These are phyloP conservation scores for Agrypnia vestita DNA, from an alignment of 1,140 invertebrate species.

Conservation along the genomic window DNA sequence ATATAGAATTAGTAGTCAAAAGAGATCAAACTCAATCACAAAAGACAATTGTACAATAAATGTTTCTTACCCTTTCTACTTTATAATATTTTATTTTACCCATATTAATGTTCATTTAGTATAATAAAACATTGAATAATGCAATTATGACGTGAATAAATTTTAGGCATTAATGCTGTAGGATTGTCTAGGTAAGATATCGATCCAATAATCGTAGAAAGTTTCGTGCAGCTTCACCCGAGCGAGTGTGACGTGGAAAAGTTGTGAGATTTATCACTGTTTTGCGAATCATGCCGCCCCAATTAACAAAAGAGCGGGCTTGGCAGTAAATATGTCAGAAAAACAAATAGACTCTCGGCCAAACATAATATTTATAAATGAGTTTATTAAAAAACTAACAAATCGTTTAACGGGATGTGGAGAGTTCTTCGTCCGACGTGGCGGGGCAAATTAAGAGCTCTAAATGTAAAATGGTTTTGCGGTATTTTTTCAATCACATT, in stretches of 20 bases:
- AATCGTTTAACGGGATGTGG: constrained; percentile 13
- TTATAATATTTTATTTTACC: no score
- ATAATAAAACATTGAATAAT: no score
- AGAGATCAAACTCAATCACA: no score
- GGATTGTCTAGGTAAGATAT: no score
- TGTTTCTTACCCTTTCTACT: no score
- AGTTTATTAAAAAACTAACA: constrained; percentile 32
- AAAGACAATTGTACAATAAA: no score
- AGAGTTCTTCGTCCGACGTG: constrained; percentile 11
- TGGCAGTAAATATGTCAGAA: constrained; percentile 48
- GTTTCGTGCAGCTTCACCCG: background rate
- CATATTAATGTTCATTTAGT: no score
- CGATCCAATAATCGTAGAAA: background rate
- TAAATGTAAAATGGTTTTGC: background rate
- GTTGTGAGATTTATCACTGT: constrained; percentile 56
- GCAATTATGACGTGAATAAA: no score
- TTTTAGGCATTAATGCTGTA: no score
- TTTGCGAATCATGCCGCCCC: constrained; percentile 59
- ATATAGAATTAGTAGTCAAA: no score
- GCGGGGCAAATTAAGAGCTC: constrained; percentile 16
- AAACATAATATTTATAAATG: constrained; percentile 27
- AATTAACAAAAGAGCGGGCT: constrained; percentile 56
- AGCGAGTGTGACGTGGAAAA: background rate
- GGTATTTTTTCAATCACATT: background rate
- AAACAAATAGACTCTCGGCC: constrained; percentile 52